Evolutionary conservation across 2,113 vertebrate species (phyloP).

Genomic region (Sterrhoptilus dennistouni): DNA sequence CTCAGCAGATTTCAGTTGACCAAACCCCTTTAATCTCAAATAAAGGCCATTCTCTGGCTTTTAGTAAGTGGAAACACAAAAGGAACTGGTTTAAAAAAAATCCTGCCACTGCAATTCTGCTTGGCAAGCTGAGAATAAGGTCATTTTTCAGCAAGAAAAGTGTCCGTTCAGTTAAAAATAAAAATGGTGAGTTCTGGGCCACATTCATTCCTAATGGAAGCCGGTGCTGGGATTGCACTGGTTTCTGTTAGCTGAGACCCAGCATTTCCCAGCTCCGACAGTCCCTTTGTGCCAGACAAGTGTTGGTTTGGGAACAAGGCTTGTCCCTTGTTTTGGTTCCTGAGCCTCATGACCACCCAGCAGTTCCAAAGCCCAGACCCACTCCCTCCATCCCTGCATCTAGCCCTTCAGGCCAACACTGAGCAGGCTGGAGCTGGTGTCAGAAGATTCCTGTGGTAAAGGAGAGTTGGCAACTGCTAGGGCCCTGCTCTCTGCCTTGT

Average conservation of each 20-base stretch:
- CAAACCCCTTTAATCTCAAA: neutral
- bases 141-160: neutral
- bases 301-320: fast-evolving
- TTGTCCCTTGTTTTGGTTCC: fast-evolving
- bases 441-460: fast-evolving
- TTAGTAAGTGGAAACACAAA: neutral
- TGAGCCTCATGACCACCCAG: fast-evolving
- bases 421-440: neutral
- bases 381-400: fast-evolving
- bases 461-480: fast-evolving
- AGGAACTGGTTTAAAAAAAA: neutral
- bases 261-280: fast-evolving
- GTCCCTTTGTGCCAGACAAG: neutral
- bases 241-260: neutral
- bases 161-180: neutral
- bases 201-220: fast-evolving
- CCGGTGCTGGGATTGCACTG: neutral
- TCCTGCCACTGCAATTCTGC: neutral
- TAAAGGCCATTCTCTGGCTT: neutral
- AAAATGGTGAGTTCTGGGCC: neutral
- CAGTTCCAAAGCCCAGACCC: fast-evolving
- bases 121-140: neutral
- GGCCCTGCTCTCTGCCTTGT: fast-evolving
- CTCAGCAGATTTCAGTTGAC: neutral
- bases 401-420: no score